Evolutionary conservation across 2,113 vertebrate genomes (phyloP), one percentile per base, ranked within the genome.

Genomic region (Heteronetta atricapilla): DNA sequence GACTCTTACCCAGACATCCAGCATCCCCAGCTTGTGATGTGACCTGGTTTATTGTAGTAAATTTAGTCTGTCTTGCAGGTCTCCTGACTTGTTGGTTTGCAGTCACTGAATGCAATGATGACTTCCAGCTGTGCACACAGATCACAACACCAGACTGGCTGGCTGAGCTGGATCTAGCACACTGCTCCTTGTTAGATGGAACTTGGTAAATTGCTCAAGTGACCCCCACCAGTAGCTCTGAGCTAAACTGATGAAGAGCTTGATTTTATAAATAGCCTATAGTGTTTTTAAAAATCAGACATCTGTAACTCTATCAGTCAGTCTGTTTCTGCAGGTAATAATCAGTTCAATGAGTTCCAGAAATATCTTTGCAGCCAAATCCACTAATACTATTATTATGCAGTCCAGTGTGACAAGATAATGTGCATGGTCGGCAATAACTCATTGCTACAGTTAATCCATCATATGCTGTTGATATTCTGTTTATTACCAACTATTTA

Each of bases 381-480:
- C 48, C 53, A 73, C 42, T 50, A 72, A 38, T 28, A 67, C 3
- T 55, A 59, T 28, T 81, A 68, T 84, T 53, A 13, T 67, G 16
- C 67, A 79, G 52, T 89, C 44, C 79, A 67, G 31, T 62, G 50
- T 78, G 76, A 86, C 52, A 76, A 95, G 77, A 74, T 56, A 63
- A 66, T 29, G 28, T 81, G 52, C 56, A 20, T 46, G 52, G 59
- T 87, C 94, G 90, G 88, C 86, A 87, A 46, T 50, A 89, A 87
- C 60, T 78, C 69, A 78, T 89, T 42, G 78, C 17, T 70, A 56
- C 4, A 3, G 36, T 89, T 95, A 90, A 87, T 92, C 77, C 82
- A 94, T 89, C 82, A 89, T 60, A 84, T 38, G 31, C 34, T 89
- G n/a, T 72, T 95, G 44, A 70, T 93, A 94, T 38, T 92, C 63